Base-by-base conservation (phyloP, 1,140 invertebrate species). In the Sycophaga agraensis region DNA sequence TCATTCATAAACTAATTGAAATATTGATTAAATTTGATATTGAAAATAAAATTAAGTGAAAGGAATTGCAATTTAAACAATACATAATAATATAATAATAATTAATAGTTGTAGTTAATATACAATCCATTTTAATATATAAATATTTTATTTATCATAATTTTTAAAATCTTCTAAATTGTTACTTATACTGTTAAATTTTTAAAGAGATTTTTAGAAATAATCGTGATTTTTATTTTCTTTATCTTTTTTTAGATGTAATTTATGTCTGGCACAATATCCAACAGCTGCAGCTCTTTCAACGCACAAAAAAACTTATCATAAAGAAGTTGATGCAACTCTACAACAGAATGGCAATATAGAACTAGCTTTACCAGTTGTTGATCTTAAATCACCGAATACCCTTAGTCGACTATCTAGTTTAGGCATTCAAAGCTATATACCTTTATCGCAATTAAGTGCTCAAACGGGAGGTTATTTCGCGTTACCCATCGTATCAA, bases 371-470 rank as follows among this genome's bases (percentile, higher is more conserved):
- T 76, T 91, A 65, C 90, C 90, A 0, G 82, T 91, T 4, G 85
- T 91, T 7, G 89, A 91, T 72, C 72, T 91, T 2, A 88, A 87
- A 56, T 85, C 87, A 31, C 83, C 85, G 2, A 83, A 85, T 6
- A 83, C 85, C 34, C 69, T 89, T 12, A 84, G 84, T 63, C 82
- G 87, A 46, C 76, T 91, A 17, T 81, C 80, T 54, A 84, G 74
- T 72, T 77, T 91, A 58, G 90, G 90, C 43, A 89, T 91, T 64
- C 85, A 85, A 63, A 87, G 86, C 76, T 90, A 88, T 72, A 88
- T 91, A 65, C 88, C 89, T 2, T 73, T 91, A 46, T 87, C 86
- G 0, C 87, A 87, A 70, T 72, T 87, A 11, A 84, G 85, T 58
- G 82, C 84, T 56, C 82, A 82, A 61, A 78, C 83, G 0, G 84